Percentiles rank a stretch among this genome's conserved stretches.
phyloP scores from a whole-genome alignment of 2,888 invertebrate species.

The Trichogramma evanescens region DNA sequence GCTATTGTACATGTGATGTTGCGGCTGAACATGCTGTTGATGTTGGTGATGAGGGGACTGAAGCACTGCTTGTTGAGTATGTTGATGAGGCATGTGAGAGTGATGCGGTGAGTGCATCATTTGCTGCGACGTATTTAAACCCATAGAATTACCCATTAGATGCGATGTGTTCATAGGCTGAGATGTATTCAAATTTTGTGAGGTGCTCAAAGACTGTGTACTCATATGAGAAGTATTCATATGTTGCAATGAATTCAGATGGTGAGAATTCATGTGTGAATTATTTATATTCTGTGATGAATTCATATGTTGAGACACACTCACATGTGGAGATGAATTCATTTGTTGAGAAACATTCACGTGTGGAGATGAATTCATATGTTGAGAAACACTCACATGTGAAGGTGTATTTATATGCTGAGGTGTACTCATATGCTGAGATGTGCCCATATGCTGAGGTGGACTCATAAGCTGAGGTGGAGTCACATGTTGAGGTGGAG shows the following conservation, averaged over 20 bases:
- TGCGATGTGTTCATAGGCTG: constrained; percentile 50
- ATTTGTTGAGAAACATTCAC: constrained; percentile 6
- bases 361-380: constrained; percentile 5
- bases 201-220: too few relatives aligned
- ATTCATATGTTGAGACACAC: constrained; percentile 51
- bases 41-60: constrained; percentile 22
- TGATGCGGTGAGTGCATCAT: constrained; percentile 39
- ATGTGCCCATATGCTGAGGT: constrained; percentile 14
- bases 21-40: constrained; percentile 24
- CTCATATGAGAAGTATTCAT: too few relatives aligned
- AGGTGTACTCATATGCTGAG: constrained; percentile 17
- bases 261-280: too few relatives aligned
- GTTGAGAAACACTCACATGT: constrained; percentile 4
- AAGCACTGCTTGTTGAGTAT: constrained; percentile 15
- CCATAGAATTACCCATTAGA: constrained; percentile 45
- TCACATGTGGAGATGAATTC: constrained; percentile 14
- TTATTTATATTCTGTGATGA: constrained; percentile 39
- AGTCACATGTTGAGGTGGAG: background rate
- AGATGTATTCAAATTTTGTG: constrained; percentile 37
- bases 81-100: constrained; percentile 42
- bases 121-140: constrained; percentile 3
- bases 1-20: constrained; percentile 21
- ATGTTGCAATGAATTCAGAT: too few relatives aligned
- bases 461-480: background rate
- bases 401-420: constrained; percentile 2